phyloP scores from a whole-genome alignment of 2,797 vertebrate species.

The Pseudochirops corinnae region DNA sequence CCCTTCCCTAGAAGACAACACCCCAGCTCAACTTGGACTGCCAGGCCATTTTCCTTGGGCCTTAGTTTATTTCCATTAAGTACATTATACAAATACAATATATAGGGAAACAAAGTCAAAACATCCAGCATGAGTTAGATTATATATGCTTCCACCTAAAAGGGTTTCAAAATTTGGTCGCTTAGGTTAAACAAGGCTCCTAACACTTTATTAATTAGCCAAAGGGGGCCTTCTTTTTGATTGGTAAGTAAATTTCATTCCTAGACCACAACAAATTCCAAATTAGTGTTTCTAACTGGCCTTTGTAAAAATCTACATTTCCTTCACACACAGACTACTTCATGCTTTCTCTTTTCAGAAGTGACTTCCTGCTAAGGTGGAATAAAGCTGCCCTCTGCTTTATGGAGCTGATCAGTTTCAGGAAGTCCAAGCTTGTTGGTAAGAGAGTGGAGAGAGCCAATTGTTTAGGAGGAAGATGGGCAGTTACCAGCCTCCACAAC shows the following conservation, averaged over 20 bases:
- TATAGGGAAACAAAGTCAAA: neutral
- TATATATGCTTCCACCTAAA: neutral
- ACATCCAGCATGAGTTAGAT: neutral
- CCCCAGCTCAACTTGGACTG: neutral
- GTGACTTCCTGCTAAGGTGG: constrained; percentile 8
- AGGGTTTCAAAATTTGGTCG: neutral
- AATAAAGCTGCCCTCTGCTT: neutral
- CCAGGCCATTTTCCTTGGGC: neutral
- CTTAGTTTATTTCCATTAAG: neutral
- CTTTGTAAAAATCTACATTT: neutral
- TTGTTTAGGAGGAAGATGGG: neutral
- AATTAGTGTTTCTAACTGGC: neutral
- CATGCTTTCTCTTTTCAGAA: neutral
- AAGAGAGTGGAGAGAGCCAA: neutral
- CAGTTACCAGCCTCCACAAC: neutral
- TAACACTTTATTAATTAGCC: neutral
- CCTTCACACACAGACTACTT: neutral
- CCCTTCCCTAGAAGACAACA: neutral
- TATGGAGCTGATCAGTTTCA: neutral
- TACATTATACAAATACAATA: neutral
- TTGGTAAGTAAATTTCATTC: neutral
- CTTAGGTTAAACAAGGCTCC: neutral
- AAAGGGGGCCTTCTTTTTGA: neutral
- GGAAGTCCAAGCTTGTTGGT: neutral
- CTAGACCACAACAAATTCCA: neutral